Evolutionary conservation across 2,797 vertebrate species (phyloP).

Genomic region (Eulemur rubriventer): DNA sequence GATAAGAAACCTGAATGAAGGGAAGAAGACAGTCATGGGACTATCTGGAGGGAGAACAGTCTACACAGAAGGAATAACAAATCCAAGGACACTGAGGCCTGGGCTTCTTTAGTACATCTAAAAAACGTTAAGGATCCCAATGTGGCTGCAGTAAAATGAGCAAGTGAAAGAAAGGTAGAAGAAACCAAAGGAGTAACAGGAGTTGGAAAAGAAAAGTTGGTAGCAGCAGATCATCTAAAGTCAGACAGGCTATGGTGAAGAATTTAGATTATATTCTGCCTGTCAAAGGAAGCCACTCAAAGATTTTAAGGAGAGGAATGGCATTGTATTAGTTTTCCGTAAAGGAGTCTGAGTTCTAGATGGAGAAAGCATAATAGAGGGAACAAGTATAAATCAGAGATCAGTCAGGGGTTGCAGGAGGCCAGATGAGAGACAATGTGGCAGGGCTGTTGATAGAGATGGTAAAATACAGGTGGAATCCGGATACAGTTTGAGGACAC

Average conservation of each 20-base stretch:
- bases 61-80: not conserved
- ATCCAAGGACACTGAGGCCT: accelerated
- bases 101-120: not conserved
- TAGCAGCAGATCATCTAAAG: not conserved
- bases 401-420: not conserved
- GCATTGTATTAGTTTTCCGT: not conserved
- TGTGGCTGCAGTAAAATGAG: not conserved
- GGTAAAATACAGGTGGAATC: not conserved
- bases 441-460: not conserved
- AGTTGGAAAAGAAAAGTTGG: not conserved
- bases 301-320: not conserved
- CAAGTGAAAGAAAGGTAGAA: not conserved
- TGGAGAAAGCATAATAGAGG: accelerated
- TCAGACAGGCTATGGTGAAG: not conserved
- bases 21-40: not conserved
- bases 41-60: not conserved
- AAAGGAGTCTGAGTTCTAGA: not conserved
- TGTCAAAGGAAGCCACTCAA: not conserved
- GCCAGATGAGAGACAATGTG: not conserved
- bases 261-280: not conserved
- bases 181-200: not conserved
- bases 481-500: not conserved
- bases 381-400: not conserved
- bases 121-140: not conserved
- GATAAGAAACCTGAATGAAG: not conserved